Base-by-base conservation (phyloP, 2,797 vertebrate species). In the Euphonia xanthogaster region DNA sequence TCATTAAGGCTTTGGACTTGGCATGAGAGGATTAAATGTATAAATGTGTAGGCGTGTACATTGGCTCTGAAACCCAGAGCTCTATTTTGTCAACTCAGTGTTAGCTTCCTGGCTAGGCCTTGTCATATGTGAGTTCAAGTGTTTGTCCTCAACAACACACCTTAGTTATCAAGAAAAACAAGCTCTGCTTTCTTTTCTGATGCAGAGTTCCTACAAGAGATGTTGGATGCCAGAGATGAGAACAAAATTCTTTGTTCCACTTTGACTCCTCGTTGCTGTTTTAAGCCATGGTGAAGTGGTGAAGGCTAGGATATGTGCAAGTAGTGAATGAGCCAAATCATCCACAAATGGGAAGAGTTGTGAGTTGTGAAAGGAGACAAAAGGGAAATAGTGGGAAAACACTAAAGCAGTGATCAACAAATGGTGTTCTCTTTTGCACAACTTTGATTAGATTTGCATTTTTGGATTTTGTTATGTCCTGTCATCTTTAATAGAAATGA, bases 291-390 rank as follows among this genome's bases (percentile, higher is more conserved):
- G 12, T 51, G 24, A 55, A 23, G 14, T 47, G 48, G 22, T 48
- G 55, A 45, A 44, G 50, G 47, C 42, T 68, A 3, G 10, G n/a
- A 42, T 63, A 2, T 39, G 20, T 48, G 31, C 21, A 48, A 51
- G 20, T 31, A 53, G 37, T 27, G 23, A 60, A 60, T 51, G 40
- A 79, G 33, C 39, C 50, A 79, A 87, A 75, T 45, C 14, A 12
- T 55, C 23, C 37, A 7, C 1, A 5, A 53, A 53, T 0, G 0
- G 27, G 27, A 50, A 15, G 47, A 60, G 28, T 20, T 72, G n/a
- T 5, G 7, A 45, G 12, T 75, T 83, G 50, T 28, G 24, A 60
- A 63, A 27, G 13, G 11, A 61, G 30, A 3, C 22, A 39, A 25
- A 83, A 83, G 20, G 21, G 39, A 67, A 47, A 5, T 23, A 42